Evolutionary conservation across 2,113 vertebrate genomes (phyloP), one percentile per base, ranked within the genome.

Genomic region (Elgaria multicarinata): DNA sequence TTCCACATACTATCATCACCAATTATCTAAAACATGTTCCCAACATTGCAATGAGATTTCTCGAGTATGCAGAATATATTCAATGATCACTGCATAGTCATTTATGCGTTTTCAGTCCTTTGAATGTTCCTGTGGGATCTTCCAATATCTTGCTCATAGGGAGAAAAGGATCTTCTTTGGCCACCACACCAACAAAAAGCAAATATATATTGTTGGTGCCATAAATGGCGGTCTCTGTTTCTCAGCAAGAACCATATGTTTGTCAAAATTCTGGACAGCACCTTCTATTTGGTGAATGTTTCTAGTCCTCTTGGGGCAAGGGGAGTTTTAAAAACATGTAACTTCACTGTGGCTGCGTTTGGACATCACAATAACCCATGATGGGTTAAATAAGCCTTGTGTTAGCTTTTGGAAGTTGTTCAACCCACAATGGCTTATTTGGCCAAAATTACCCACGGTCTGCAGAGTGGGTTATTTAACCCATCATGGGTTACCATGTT

Each of bases 61-160:
- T 74, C 6, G 3, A n/a, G 22, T 13, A 86, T 39, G 24, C 50
- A 78, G 3, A 3, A 77, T 67, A 46, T 39, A 89, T 80, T 80
- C 64, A 42, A 0, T 78, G 50, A 64, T 42, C 1, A 46, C 6
- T 26, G 33, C 39, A 7, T 10, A 72, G 39, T 77, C 71, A 77
- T 89, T 53, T 80, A 80, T 90, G 5, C 39, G 16, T 2, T 13
- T 10, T 2, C 4, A 69, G 16, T 75, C 92, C 79, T 71, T 58
- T n/a, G 10, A 13, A 69, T 28, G 79, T 46, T 74, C 84, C 53
- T 42, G 20, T 44, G 83, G 39, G 44, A 87, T 1, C 24, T 0
- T 58, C 7, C 1, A 91, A 24, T 0, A 0, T 33, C 0, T 3
- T 26, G 4, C 14, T 75, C n/a, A 9, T 4, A 0, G 0, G 66